Conservation (phyloP, 2,888 invertebrate species). For the Trimorus sp. region DNA sequence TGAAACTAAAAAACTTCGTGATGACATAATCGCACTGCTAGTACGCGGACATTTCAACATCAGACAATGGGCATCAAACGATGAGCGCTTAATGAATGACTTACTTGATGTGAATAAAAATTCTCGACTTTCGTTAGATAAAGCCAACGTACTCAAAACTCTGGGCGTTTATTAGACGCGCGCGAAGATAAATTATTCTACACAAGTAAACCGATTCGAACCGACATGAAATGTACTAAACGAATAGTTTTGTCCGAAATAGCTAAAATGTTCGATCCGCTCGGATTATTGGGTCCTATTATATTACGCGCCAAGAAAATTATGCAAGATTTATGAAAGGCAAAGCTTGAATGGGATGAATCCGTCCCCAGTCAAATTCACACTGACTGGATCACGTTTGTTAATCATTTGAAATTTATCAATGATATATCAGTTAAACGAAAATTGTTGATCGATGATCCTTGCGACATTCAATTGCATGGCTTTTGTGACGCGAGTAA, state of each 20-base stretch:
- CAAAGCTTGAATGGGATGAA: slow-evolving; percentile 21
- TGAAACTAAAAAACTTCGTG: not conserved
- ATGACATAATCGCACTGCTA: not conserved
- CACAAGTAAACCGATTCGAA: not conserved
- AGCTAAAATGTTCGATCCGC: slow-evolving; percentile 17
- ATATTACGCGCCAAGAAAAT: slow-evolving; percentile 7
- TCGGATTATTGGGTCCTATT: slow-evolving; percentile 16
- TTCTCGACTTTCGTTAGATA: not conserved
- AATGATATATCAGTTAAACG: slow-evolving; percentile 2
- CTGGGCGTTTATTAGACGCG: not conserved
- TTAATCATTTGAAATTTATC: not conserved
- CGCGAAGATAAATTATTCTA: not conserved
- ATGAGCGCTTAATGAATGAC: not conserved
- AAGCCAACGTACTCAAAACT: not conserved
- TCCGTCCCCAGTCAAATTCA: slow-evolving; percentile 18
- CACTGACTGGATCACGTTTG: not conserved
- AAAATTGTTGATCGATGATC: not conserved
- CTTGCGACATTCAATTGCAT: slow-evolving; percentile 4
- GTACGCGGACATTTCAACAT: not conserved
- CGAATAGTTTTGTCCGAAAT: slow-evolving; percentile 11
- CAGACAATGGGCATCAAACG: slow-evolving; percentile 17
- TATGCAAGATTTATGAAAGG: slow-evolving; percentile 13
- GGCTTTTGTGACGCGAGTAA: slow-evolving; percentile 22
- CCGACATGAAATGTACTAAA: slow-evolving; percentile 11
- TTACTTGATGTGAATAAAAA: not conserved